Evolutionary conservation across 2,888 invertebrate genomes (phyloP), one percentile per base, ranked within the genome.

Genomic region (Parnassius glacialis): DNA sequence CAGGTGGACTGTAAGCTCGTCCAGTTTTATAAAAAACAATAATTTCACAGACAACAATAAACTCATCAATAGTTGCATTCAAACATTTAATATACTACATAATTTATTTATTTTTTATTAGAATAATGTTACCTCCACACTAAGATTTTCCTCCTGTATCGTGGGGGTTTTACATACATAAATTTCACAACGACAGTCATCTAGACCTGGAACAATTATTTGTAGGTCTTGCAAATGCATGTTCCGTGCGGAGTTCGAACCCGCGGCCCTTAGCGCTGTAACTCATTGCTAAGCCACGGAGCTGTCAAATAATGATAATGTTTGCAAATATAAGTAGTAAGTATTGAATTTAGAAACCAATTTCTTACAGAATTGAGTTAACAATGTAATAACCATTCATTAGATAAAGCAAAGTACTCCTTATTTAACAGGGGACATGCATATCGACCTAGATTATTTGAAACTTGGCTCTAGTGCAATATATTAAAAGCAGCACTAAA

Each of bases 381-480:
- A 48, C 43, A 58, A 50, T 53, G 10, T 44, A 34, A 41, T 48
- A 13, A 52, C 34, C 5, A n/a, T n/a, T 42, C 10, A 53, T 50
- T 43, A 45, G 50, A 54, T 44, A 56, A 58, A 62, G 51, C 42
- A 41, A 62, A 58, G 51, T 64, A 65, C 65, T 45, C 45, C n/a
- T 12, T 67, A 68, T 66, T 67, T 58, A 67, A 66, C 58, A 68
- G 73, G 66, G 70, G 67, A 66, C 71, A 51, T 51, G 52, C 48
- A 72, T 65, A 68, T 71, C 53, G 59, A 71, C 74, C 70, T 65
- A 73, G 69, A 69, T 67, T 52, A 65, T 71, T 73, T 64, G 67
- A 73, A 76, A 79, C 72, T 74, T 72, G 44, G 52, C 68, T 25
- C 47, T 10, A 16, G 65, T 65, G 67, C 60, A 67, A 66, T 70